Percentiles rank a stretch among this genome's conserved stretches.
phyloP scores from a whole-genome alignment of 2,113 vertebrate species.

The Pangasianodon hypophthalmus region DNA sequence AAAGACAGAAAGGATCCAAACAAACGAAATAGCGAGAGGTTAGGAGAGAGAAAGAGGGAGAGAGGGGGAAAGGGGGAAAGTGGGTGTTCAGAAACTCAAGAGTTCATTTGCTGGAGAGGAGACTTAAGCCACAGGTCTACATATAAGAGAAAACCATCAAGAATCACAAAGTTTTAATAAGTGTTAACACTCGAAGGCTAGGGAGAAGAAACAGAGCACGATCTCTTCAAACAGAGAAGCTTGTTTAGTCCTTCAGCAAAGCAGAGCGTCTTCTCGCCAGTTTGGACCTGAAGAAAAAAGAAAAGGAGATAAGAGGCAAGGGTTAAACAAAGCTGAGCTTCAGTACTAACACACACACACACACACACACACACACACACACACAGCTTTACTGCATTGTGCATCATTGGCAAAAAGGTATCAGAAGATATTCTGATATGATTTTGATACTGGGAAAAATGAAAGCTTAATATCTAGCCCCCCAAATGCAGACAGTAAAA shows the following conservation, averaged over 20 bases:
- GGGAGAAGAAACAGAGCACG: slow-evolving; percentile 63
- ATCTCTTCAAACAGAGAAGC: slow-evolving; percentile 57
- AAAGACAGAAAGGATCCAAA: slow-evolving; percentile 58
- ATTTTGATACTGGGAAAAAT: not conserved
- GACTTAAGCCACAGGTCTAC: slow-evolving; percentile 90
- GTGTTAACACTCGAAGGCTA: slow-evolving; percentile 83
- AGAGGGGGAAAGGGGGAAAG: slow-evolving; percentile 54
- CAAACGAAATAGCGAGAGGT: slow-evolving; percentile 65
- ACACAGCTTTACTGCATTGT: not conserved
- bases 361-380: not conserved
- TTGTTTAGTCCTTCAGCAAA: slow-evolving; percentile 79
- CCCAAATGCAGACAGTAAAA: too few species aligned
- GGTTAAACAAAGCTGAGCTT: not conserved
- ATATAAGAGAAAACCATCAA: slow-evolving; percentile 88
- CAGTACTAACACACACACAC: not conserved
- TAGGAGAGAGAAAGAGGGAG: slow-evolving; percentile 64
- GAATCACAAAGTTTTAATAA: slow-evolving; percentile 89
- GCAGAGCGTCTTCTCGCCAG: slow-evolving; percentile 88
- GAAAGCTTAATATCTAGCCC: not conserved
- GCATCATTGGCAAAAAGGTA: not conserved
- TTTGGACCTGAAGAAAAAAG: slow-evolving; percentile 81
- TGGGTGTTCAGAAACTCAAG: slow-evolving; percentile 68
- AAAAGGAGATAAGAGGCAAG: not conserved
- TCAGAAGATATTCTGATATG: not conserved
- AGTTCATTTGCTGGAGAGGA: slow-evolving; percentile 74